These are phyloP conservation scores for Trypoxylus dichotomus DNA, from an alignment of 1,140 invertebrate species.

Conservation along the genomic window DNA sequence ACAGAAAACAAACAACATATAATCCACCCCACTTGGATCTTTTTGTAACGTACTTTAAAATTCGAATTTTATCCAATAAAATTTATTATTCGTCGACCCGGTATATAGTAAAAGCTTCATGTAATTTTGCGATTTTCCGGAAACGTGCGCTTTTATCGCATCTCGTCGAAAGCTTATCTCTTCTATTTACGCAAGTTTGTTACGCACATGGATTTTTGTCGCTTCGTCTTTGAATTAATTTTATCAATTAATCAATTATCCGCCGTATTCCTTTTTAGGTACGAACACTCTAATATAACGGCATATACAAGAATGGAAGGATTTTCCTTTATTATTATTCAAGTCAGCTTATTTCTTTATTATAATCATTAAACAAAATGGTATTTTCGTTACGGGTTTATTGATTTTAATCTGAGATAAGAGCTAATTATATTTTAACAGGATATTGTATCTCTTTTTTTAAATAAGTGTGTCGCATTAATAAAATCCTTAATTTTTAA, in stretches of 20 bases:
- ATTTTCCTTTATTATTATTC: no score
- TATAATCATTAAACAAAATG: background rate
- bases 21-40: slow-evolving; percentile 22
- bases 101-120: background rate
- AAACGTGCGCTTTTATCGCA: background rate
- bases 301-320: no score
- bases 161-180: background rate
- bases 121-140: background rate
- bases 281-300: no score
- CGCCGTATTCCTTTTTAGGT: background rate
- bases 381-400: background rate
- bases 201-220: background rate
- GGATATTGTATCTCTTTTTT: background rate
- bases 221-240: background rate
- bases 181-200: background rate
- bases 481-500: no score
- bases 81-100: background rate
- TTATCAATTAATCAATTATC: background rate
- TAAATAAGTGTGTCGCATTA: no score
- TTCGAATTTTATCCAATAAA: slow-evolving; percentile 16
- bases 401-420: background rate
- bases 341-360: background rate
- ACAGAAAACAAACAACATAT: slow-evolving; percentile 31
- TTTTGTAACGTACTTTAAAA: slow-evolving; percentile 22
- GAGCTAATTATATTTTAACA: background rate